Evolutionary conservation across 2,113 vertebrate genomes (phyloP).

Genomic region (Sinocyclocheilus grahami): DNA sequence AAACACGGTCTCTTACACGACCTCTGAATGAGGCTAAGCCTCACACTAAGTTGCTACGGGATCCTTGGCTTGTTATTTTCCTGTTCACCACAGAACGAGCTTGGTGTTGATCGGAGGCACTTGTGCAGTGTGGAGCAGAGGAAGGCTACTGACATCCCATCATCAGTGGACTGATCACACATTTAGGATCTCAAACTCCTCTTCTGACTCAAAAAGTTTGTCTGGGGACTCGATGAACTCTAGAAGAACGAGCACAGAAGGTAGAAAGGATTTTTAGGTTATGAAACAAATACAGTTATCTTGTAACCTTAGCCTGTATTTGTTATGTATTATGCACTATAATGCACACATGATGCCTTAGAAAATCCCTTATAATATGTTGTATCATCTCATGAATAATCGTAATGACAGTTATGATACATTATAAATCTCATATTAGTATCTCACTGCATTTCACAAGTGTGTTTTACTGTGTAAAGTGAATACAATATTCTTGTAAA

Average conservation of each 20-base stretch:
- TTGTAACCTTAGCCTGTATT: too few relatives aligned
- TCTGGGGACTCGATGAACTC: constrained; percentile 88
- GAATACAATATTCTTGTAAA: too few relatives aligned
- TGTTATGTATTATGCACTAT: background rate
- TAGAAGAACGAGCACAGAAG: constrained; percentile 50
- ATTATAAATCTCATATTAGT: too few relatives aligned
- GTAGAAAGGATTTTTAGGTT: background rate
- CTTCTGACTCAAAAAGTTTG: constrained; percentile 85
- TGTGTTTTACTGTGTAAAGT: too few relatives aligned
- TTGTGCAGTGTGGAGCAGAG: constrained; percentile 44
- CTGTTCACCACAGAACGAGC: background rate
- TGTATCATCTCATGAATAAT: too few relatives aligned
- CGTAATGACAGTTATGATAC: too few relatives aligned
- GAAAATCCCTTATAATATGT: too few relatives aligned
- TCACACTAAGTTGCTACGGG: constrained; percentile 30
- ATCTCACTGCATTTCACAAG: too few relatives aligned
- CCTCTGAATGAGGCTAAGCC: background rate
- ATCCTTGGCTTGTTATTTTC: constrained; percentile 43
- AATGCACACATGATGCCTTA: background rate
- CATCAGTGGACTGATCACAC: constrained; percentile 67
- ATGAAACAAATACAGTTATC: background rate
- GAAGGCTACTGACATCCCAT: background rate
- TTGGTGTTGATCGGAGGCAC: constrained; percentile 64
- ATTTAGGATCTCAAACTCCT: constrained; percentile 89
- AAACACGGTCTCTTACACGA: constrained; percentile 26